Evolutionary conservation across 2,797 vertebrate genomes (phyloP), one percentile per base, ranked within the genome.

Genomic region (Aselliscus stoliczkanus): DNA sequence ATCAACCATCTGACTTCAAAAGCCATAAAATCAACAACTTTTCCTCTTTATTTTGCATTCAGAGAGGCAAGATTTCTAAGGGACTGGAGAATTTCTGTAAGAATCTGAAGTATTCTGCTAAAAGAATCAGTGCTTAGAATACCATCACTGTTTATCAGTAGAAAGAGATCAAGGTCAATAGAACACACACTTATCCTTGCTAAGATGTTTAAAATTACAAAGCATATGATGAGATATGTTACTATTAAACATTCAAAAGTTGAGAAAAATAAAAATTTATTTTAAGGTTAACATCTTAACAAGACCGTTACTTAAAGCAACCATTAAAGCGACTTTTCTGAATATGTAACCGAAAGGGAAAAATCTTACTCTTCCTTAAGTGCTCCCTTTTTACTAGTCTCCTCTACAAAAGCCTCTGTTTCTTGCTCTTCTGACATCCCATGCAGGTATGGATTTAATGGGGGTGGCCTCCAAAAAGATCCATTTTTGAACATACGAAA

Each of bases 401-500:
- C 99, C 87, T 99, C 99, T 31, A 99, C 99, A 80, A 99, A 99
- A 0, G 99, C 99, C 86, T 99, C 99, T 0, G 99, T 98, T 29
- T 99, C 99, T 6, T 99, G 99, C 10, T 99, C 99, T 97, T 99
- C 99, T 75, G 99, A 99, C 96, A 99, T 99, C 88, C 99, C 99
- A 44, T 99, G 99, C 58, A 99, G 98, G 96, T 99, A 99, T 0
- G 99, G 99, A 97, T 99, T 99, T 70, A 99, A 98, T 0, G 99
- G 99, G 42, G 99, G 99, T 0, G 99, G 99, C 69, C 99, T 99
- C 99, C 99, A 99, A 85, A 99, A 98, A 0, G 99, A 99, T 58
- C 99, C 99, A 44, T 99, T 99, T 98, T 99, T 99, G 98, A 99
- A 99, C 99, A 99, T 99, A 85, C 99, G 99, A 96, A 99, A 99